phyloP scores from a whole-genome alignment of 2,888 invertebrate genomes.

The Synergus itoensis region DNA sequence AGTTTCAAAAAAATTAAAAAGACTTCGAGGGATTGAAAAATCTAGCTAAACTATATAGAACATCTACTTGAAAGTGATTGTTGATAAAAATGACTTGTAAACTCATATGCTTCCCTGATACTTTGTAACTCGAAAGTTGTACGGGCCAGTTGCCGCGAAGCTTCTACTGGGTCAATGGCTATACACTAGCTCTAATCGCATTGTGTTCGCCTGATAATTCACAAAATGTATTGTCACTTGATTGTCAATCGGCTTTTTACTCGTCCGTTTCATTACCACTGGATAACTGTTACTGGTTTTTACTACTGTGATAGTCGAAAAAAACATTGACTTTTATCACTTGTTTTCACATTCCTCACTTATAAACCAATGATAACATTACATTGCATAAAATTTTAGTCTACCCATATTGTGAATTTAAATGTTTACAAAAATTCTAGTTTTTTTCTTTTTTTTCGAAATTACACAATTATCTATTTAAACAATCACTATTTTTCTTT shows the following conservation, averaged over 20 bases:
- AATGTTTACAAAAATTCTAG: not conserved
- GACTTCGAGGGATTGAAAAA: too few species aligned
- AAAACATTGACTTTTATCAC: not conserved
- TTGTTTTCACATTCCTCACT: not conserved
- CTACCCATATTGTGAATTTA: not conserved
- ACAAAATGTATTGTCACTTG: slow-evolving; percentile 74
- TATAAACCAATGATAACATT: not conserved
- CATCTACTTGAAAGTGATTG: too few species aligned
- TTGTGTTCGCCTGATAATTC: slow-evolving; percentile 65
- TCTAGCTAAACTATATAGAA: too few species aligned
- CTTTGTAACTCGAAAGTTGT: slow-evolving; percentile 61
- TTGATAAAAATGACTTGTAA: too few species aligned
- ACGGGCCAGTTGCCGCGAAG: slow-evolving; percentile 63
- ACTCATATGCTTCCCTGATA: slow-evolving; percentile 56
- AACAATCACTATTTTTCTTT: not conserved
- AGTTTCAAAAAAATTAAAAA: too few species aligned
- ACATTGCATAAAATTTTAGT: not conserved
- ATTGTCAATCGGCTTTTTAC: slow-evolving; percentile 73
- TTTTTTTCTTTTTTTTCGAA: not conserved
- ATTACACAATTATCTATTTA: not conserved
- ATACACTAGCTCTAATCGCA: slow-evolving; percentile 53
- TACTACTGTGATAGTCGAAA: not conserved
- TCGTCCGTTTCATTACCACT: slow-evolving; percentile 53
- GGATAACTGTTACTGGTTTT: slow-evolving; percentile 28
- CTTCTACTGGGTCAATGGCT: slow-evolving; percentile 46